Percentiles rank a stretch among this genome's conserved stretches.
phyloP scores from a whole-genome alignment of 2,113 vertebrate species.

The Microcebus murinus region DNA sequence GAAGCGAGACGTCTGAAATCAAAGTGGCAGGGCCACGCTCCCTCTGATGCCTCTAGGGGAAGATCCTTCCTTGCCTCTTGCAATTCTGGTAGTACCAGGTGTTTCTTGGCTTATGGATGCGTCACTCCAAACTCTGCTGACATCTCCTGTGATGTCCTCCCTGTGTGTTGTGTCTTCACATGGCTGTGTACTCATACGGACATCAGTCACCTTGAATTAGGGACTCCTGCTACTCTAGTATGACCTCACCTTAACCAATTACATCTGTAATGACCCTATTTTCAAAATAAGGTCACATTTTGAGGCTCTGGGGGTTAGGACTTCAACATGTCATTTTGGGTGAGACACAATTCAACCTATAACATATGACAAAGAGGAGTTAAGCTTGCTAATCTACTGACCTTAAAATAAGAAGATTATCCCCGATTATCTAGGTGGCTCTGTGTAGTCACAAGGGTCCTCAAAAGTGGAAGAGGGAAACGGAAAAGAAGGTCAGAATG shows the following conservation, averaged over 20 bases:
- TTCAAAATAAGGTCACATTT: not conserved
- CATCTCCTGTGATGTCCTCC: no score
- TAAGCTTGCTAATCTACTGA: not conserved
- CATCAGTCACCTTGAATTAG: not conserved
- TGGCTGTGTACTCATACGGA: not conserved
- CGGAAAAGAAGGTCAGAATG: not conserved
- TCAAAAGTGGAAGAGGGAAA: not conserved
- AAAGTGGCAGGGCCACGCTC: not conserved
- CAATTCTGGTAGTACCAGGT: not conserved
- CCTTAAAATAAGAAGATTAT: not conserved
- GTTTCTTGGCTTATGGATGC: not conserved
- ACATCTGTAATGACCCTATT: not conserved
- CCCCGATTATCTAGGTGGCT: not conserved
- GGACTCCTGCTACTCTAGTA: not conserved
- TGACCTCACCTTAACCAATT: not conserved
- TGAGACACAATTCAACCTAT: not conserved
- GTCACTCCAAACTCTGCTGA: not conserved
- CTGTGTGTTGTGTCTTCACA: fast-evolving
- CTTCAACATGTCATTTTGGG: not conserved
- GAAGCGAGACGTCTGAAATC: not conserved
- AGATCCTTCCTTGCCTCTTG: not conserved
- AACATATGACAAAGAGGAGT: not conserved
- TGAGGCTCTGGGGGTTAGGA: not conserved
- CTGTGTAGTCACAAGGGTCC: not conserved
- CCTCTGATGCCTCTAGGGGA: not conserved